Percentiles rank a stretch among this genome's conserved stretches.
Conservation (phyloP, 2,797 vertebrate genomes). For the Tragelaphus oryx region DNA sequence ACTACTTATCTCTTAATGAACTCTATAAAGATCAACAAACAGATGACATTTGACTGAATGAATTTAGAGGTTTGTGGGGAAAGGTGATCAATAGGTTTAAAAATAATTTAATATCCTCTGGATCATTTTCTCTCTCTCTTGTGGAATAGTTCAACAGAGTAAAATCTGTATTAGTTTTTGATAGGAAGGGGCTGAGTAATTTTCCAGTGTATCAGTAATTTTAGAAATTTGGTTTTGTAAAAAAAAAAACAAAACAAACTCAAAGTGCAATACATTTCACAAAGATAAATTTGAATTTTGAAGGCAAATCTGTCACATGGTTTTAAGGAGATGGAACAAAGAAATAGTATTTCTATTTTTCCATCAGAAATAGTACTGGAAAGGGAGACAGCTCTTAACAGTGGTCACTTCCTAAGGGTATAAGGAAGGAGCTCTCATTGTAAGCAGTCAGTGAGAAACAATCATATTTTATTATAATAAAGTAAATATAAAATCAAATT, state of each 20-base stretch:
- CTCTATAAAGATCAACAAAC: neutral
- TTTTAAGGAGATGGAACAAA: neutral
- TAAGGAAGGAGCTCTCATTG: neutral
- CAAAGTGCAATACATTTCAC: neutral
- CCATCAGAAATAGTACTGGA: neutral
- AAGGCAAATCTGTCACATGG: neutral
- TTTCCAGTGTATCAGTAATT: neutral
- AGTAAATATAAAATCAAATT: neutral
- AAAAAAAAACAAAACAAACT: neutral
- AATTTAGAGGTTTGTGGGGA: neutral
- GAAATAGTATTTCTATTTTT: neutral
- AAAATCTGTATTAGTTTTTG: neutral
- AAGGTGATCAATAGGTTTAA: slow-evolving; percentile 1
- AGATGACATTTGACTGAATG: slow-evolving; percentile 24
- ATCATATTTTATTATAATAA: neutral
- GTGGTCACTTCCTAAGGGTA: neutral
- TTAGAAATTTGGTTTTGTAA: neutral
- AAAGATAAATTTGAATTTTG: slow-evolving; percentile 20
- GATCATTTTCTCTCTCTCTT: neutral
- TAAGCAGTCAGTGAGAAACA: neutral
- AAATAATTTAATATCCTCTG: slow-evolving; percentile 26
- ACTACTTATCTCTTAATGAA: neutral
- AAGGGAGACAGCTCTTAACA: neutral
- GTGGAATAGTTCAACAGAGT: neutral
- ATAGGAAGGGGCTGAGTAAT: neutral